These are phyloP conservation scores for Gambusia yucatana DNA, from an alignment of 2,797 vertebrate genomes.

Conservation along the genomic window DNA sequence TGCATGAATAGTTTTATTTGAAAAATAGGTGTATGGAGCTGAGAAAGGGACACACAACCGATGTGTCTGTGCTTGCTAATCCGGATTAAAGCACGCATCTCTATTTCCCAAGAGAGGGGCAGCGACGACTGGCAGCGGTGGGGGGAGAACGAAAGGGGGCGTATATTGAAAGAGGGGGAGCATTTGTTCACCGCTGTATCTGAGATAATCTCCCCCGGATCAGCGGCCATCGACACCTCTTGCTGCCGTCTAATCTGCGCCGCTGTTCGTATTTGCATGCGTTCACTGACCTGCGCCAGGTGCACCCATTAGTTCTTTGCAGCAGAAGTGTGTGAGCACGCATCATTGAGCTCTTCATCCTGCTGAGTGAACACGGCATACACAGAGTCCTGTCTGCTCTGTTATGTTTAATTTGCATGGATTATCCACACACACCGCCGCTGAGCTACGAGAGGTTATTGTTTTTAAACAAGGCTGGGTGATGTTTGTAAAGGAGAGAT, in stretches of 20 bases:
- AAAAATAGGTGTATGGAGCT: slow-evolving; percentile 72
- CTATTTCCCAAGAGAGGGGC: slow-evolving; percentile 73
- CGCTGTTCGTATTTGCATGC: slow-evolving; percentile 42
- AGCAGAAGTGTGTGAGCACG: slow-evolving; percentile 46
- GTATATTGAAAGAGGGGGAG: slow-evolving; percentile 48
- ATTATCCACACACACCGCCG: slow-evolving; percentile 14
- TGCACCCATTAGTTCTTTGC: slow-evolving; percentile 52
- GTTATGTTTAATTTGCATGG: slow-evolving; percentile 58
- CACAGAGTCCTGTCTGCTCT: slow-evolving; percentile 35
- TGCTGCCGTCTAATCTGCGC: slow-evolving; percentile 11
- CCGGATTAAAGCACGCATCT: slow-evolving; percentile 83
- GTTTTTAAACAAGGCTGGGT: slow-evolving; percentile 5
- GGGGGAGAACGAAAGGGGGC: neutral
- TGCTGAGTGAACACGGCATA: slow-evolving; percentile 60
- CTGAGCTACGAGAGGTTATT: slow-evolving; percentile 13
- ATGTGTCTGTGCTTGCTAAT: slow-evolving; percentile 78
- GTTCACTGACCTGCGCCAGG: slow-evolving; percentile 56
- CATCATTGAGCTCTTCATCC: slow-evolving; percentile 53
- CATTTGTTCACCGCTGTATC: slow-evolving; percentile 79
- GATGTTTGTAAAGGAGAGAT: slow-evolving; percentile 7
- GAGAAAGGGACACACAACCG: slow-evolving; percentile 74
- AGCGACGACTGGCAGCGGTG: slow-evolving; percentile 36
- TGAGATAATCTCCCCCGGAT: slow-evolving; percentile 63
- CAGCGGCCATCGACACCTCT: slow-evolving; percentile 33
- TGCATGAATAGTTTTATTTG: slow-evolving; percentile 72